A percentile compares a stretch with the other conserved stretches of the same genome.
These are phyloP conservation scores for Donacobius atricapilla DNA, from an alignment of 2,113 vertebrate genomes.

Conservation along the genomic window DNA sequence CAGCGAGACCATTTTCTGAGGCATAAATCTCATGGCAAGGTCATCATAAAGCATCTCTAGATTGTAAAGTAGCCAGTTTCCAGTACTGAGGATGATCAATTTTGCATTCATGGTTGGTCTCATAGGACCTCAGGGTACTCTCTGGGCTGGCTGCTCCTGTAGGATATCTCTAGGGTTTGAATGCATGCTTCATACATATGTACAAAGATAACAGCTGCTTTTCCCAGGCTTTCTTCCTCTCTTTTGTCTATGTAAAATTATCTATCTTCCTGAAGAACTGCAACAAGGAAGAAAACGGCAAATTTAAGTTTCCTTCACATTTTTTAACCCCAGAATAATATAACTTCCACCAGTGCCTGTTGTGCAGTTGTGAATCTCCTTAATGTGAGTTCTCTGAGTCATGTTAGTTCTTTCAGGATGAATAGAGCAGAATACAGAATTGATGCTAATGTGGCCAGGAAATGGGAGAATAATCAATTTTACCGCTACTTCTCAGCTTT, in stretches of 20 bases:
- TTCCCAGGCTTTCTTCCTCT: background rate
- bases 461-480: background rate
- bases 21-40: background rate
- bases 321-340: background rate
- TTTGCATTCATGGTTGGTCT: background rate
- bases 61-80: background rate
- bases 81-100: background rate
- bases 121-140: background rate
- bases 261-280: background rate
- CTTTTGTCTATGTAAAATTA: background rate
- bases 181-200: background rate
- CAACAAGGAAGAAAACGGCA: background rate
- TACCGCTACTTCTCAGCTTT: background rate
- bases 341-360: background rate
- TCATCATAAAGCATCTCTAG: background rate
- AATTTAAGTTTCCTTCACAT: conserved; percentile 1
- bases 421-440: background rate
- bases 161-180: background rate
- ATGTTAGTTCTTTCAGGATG: background rate
- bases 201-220: background rate
- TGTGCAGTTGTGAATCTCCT: background rate
- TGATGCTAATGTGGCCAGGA: background rate
- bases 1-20: background rate
- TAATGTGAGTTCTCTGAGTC: background rate
- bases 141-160: background rate